phyloP scores from a whole-genome alignment of 2,888 invertebrate species.

The Sepiola atlantica region DNA sequence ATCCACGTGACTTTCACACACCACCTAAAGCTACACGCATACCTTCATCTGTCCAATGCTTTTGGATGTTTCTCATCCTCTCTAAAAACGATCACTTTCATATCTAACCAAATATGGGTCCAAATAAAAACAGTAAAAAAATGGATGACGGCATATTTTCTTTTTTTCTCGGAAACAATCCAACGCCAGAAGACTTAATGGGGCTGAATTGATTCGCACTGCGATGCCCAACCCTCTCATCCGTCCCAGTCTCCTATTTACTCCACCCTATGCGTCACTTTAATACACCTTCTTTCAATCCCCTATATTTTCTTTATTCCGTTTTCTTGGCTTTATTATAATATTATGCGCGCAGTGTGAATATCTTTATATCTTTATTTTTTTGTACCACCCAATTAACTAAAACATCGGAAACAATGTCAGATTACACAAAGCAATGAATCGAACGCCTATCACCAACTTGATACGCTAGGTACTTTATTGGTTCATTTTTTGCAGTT shows the following conservation, averaged over 20 bases:
- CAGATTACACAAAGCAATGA: no score
- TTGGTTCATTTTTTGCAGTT: no score
- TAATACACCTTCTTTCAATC: not conserved
- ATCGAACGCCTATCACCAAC: no score
- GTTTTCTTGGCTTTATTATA: no score
- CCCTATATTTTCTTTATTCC: not conserved
- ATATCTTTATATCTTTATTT: no score
- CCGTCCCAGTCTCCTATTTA: not conserved
- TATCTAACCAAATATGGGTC: no score
- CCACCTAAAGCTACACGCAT: not conserved
- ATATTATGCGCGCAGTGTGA: no score
- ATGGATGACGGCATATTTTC: not conserved
- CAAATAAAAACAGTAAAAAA: not conserved
- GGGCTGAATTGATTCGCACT: not conserved
- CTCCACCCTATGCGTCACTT: not conserved
- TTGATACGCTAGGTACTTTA: no score
- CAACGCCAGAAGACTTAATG: not conserved
- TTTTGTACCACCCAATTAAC: no score
- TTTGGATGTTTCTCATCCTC: not conserved
- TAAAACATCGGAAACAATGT: no score
- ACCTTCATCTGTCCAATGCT: not conserved
- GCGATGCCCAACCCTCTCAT: not conserved
- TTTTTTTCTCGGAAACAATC: slow-evolving; percentile 18
- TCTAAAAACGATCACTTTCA: not conserved
- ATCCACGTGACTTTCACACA: not conserved